These are phyloP conservation scores for Neomorphus geoffroyi DNA, from an alignment of 2,797 vertebrate genomes.

Conservation along the genomic window DNA sequence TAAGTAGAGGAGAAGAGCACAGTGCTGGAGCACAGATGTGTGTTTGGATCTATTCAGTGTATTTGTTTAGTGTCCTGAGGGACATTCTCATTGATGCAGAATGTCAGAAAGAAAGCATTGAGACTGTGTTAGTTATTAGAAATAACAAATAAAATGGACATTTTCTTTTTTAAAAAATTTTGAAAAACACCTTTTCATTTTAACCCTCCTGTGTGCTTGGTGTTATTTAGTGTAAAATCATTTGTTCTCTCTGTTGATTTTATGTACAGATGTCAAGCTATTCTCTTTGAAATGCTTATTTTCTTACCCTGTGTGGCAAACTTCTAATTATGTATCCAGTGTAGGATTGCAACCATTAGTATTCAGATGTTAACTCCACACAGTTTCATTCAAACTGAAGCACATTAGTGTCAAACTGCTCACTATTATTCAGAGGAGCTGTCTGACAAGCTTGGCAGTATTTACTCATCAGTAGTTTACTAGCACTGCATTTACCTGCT, in stretches of 20 bases:
- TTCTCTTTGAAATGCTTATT: neutral
- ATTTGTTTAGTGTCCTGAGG: neutral
- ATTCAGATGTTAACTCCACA: neutral
- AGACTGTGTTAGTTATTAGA: neutral
- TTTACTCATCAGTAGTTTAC: constrained; percentile 18
- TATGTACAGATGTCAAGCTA: neutral
- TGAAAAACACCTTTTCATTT: neutral
- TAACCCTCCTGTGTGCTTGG: neutral
- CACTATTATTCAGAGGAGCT: constrained; percentile 4
- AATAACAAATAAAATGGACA: neutral
- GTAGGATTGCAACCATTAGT: neutral
- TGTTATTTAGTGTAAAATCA: neutral
- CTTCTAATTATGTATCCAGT: neutral
- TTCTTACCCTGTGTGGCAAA: neutral
- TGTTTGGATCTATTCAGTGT: neutral
- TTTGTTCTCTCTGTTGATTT: neutral
- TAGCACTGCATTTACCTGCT: neutral
- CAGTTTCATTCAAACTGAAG: neutral
- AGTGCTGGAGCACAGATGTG: neutral
- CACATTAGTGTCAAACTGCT: constrained; percentile 31
- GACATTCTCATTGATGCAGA: neutral
- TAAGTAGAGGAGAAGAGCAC: neutral
- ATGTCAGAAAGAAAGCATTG: neutral
- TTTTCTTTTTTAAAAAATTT: neutral
- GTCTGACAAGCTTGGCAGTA: constrained; percentile 24